These are phyloP conservation scores for Sesamia inferens DNA, from an alignment of 2,888 invertebrate genomes.

Conservation along the genomic window DNA sequence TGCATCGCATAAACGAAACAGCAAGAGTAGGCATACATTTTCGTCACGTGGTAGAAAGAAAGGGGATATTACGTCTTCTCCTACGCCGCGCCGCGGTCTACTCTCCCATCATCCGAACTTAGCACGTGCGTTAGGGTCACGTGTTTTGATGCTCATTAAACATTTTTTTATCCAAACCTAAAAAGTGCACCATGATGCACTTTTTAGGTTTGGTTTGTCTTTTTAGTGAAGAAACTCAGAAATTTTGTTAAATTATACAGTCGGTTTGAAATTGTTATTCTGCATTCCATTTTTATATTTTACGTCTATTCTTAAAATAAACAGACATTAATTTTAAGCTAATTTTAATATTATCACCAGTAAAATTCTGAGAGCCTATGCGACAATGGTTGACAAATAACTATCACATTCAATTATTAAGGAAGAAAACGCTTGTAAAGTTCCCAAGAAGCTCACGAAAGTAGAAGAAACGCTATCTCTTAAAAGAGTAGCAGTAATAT, in stretches of 20 bases:
- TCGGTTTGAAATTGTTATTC: too few species aligned
- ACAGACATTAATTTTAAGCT: neutral
- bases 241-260: neutral
- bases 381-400: neutral
- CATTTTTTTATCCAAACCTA: too few species aligned
- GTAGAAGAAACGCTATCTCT: constrained; percentile 28
- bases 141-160: too few species aligned
- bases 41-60: too few species aligned
- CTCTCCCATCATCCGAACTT: too few species aligned
- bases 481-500: constrained; percentile 37
- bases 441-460: neutral
- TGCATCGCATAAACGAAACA: too few species aligned
- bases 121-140: too few species aligned
- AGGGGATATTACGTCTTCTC: too few species aligned
- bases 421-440: neutral
- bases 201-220: too few species aligned
- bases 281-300: neutral
- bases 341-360: neutral
- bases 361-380: neutral
- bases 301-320: neutral
- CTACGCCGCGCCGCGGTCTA: too few species aligned
- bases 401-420: constrained; percentile 7
- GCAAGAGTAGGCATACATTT: too few species aligned
- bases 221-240: neutral
- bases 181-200: too few species aligned